Conservation (phyloP, 2,888 invertebrate genomes). For the Cactoblastis cactorum region DNA sequence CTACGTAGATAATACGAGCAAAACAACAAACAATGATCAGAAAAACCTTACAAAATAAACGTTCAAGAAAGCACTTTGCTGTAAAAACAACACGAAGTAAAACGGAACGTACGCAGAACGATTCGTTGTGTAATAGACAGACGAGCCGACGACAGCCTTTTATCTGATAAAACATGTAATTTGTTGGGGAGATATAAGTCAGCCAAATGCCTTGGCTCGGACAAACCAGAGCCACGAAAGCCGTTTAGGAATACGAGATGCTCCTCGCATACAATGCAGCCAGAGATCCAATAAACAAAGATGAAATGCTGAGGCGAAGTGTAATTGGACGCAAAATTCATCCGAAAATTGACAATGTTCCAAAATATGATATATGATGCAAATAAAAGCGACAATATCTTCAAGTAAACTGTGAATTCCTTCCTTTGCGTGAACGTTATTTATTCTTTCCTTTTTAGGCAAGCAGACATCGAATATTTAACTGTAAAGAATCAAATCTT, state of each 20-base stretch:
- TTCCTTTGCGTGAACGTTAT: background rate
- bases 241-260: constrained; percentile 50
- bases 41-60: constrained; percentile 7
- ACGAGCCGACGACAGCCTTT: constrained; percentile 67
- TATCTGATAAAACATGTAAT: constrained; percentile 72
- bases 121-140: constrained; percentile 56
- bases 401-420: background rate
- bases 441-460: background rate
- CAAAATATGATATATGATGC: background rate
- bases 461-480: no score
- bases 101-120: constrained; percentile 51
- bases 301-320: constrained; percentile 29
- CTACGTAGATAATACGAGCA: background rate
- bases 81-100: constrained; percentile 23
- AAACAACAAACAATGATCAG: background rate
- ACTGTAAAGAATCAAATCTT: no score
- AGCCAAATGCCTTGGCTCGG: constrained; percentile 54
- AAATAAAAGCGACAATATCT: background rate
- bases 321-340: constrained; percentile 19
- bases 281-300: constrained; percentile 35
- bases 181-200: constrained; percentile 61
- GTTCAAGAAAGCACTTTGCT: constrained; percentile 7
- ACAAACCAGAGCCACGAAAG: constrained; percentile 46
- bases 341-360: constrained; percentile 21
- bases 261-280: constrained; percentile 34